phyloP scores from a whole-genome alignment of 1,140 invertebrate genomes.

The Pachypeltis micranthus region DNA sequence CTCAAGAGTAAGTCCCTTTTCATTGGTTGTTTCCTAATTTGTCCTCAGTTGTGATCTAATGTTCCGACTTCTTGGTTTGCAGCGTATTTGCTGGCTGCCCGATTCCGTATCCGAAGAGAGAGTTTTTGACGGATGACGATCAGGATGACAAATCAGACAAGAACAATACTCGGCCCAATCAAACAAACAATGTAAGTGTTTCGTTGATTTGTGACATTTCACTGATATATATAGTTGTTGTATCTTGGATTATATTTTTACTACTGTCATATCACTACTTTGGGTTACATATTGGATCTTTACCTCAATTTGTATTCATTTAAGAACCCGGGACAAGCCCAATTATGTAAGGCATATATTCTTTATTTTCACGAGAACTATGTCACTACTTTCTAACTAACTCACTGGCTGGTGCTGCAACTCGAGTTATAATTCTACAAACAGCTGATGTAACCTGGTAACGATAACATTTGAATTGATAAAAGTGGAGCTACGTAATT shows the following conservation, averaged over 20 bases:
- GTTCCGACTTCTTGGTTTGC: constrained; percentile 32
- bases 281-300: constrained; percentile 16
- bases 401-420: no score
- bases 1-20: constrained; percentile 47
- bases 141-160: constrained; percentile 84
- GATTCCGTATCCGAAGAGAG: constrained; percentile 96
- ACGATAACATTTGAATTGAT: no score
- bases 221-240: constrained; percentile 17
- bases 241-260: constrained; percentile 14
- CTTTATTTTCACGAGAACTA: no score
- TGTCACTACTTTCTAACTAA: no score
- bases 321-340: no score
- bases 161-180: constrained; percentile 68
- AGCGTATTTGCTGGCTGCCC: constrained; percentile 89
- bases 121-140: constrained; percentile 95
- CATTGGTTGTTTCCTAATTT: constrained; percentile 13
- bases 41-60: no score
- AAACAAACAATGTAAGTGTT: constrained; percentile 40
- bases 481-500: no score
- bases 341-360: no score
- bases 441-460: no score
- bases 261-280: constrained; percentile 1
- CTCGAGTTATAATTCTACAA: no score
- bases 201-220: constrained; percentile 18
- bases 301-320: no score